A percentile compares a stretch with the other conserved stretches of the same genome.
These are phyloP conservation scores for Grapholita molesta DNA, from an alignment of 1,140 invertebrate species.

Conservation along the genomic window DNA sequence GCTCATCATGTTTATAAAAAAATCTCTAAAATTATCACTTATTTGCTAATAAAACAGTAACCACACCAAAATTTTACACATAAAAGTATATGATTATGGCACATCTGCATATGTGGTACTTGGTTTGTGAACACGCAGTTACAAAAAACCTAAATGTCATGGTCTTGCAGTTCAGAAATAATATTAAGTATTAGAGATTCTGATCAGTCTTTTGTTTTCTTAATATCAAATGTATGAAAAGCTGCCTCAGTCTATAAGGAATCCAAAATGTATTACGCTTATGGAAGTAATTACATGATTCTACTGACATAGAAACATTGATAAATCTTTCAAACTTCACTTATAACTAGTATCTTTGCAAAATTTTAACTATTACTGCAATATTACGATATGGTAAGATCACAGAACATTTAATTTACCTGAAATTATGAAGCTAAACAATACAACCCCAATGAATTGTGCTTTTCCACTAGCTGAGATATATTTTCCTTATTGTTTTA, in stretches of 20 bases:
- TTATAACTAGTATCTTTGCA: background rate
- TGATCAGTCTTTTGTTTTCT: constrained; percentile 55
- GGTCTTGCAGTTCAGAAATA: constrained; percentile 24
- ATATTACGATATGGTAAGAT: constrained; percentile 7
- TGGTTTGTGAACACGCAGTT: constrained; percentile 30
- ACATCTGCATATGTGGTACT: constrained; percentile 29
- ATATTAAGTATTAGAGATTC: constrained; percentile 46
- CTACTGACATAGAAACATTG: too few species aligned
- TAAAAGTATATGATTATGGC: constrained; percentile 37
- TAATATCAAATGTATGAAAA: constrained; percentile 6
- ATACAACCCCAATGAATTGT: background rate
- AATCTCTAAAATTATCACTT: constrained; percentile 19
- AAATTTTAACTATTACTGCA: background rate
- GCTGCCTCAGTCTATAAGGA: background rate
- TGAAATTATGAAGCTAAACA: too few species aligned
- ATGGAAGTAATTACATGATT: background rate
- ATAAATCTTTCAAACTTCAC: too few species aligned
- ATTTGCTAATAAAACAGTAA: constrained; percentile 25
- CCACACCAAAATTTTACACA: constrained; percentile 24
- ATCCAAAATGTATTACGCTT: background rate
- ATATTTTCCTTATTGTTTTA: background rate
- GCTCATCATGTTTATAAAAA: background rate
- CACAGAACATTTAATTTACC: background rate
- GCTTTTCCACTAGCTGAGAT: background rate
- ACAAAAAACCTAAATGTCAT: constrained; percentile 39